A percentile compares a stretch with the other conserved stretches of the same genome.
phyloP scores from a whole-genome alignment of 2,113 vertebrate species.

The Salvator merianae region DNA sequence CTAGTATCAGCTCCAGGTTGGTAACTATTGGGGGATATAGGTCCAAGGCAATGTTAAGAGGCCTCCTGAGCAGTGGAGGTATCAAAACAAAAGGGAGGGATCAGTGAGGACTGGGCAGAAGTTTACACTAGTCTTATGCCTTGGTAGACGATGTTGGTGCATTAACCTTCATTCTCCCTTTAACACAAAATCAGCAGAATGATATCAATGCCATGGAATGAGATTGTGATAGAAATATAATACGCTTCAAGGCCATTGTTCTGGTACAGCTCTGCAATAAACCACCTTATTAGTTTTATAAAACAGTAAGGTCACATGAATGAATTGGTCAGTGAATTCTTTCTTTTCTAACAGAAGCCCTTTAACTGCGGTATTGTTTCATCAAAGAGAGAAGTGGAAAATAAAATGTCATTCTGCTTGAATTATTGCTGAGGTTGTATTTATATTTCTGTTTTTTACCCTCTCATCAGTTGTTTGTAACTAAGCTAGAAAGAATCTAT shows the following conservation, averaged over 20 bases:
- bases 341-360: background rate
- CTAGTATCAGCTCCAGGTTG: too few species aligned
- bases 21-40: too few species aligned
- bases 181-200: too few species aligned
- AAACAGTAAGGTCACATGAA: background rate
- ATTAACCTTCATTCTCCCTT: too few species aligned
- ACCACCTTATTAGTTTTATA: background rate
- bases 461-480: slow-evolving; percentile 72
- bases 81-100: too few species aligned
- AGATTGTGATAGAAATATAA: background rate
- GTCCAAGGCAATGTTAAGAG: too few species aligned
- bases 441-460: slow-evolving; percentile 70
- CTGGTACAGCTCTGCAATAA: background rate
- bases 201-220: too few species aligned
- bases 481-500: slow-evolving; percentile 70
- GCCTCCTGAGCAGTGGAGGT: too few species aligned
- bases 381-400: background rate
- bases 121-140: background rate
- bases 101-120: background rate
- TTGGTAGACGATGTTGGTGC: too few species aligned
- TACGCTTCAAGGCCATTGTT: background rate
- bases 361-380: slow-evolving; percentile 31
- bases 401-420: slow-evolving; percentile 50
- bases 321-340: background rate
- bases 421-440: slow-evolving; percentile 67